Conservation (phyloP, 1,140 invertebrate genomes). For the Holcopasites calliopsidis region DNA sequence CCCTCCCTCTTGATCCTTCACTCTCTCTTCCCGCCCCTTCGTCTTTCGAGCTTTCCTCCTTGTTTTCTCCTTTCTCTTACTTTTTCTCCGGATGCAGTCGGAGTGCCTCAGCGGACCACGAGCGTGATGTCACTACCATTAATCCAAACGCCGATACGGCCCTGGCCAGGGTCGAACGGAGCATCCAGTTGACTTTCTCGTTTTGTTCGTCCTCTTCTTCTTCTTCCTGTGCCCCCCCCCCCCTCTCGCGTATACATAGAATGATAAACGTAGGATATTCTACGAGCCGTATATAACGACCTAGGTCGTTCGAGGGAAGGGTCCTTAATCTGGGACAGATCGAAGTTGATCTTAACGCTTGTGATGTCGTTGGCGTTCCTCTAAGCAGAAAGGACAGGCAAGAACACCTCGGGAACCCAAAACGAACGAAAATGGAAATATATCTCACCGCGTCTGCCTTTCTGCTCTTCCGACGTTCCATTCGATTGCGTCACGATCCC, state of each 20-base stretch:
- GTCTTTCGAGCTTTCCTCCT: constrained; percentile 40
- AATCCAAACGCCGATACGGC: constrained; percentile 70
- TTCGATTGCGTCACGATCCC: not conserved
- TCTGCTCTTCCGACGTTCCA: constrained; percentile 16
- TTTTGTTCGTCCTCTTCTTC: constrained; percentile 53
- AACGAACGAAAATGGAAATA: constrained; percentile 17
- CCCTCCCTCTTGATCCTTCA: not conserved
- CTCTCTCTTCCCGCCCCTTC: constrained; percentile 39
- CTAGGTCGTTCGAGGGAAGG: constrained; percentile 48
- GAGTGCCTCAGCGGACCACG: constrained; percentile 67
- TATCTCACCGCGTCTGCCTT: constrained; percentile 2
- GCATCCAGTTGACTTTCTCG: constrained; percentile 54
- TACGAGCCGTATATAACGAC: constrained; percentile 51
- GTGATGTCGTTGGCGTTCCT: no score
- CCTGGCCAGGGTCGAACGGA: constrained; percentile 59
- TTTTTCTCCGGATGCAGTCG: constrained; percentile 44
- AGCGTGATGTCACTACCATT: constrained; percentile 75
- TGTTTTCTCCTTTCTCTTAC: constrained; percentile 19
- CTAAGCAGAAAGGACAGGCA: no score
- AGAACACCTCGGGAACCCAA: not conserved
- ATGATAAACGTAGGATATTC: constrained; percentile 63
- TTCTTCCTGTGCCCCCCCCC: constrained; percentile 34
- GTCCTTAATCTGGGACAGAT: no score
- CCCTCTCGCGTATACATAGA: constrained; percentile 50
- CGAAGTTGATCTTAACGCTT: no score